Conservation (phyloP, 2,888 invertebrate species). For the Apoda limacodes region DNA sequence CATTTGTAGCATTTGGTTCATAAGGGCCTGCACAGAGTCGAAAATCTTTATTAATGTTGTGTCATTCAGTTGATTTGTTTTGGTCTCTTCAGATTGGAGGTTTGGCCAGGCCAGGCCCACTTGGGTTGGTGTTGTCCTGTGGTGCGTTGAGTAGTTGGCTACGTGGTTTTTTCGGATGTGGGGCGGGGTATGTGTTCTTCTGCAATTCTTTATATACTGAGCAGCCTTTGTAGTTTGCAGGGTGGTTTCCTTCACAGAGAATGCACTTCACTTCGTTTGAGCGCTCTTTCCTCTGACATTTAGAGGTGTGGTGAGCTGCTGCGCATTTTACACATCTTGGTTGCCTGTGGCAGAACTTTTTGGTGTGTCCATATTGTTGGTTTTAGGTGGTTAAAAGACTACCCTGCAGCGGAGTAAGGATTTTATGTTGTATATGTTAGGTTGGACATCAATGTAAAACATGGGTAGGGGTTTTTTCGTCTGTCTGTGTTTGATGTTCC, state of each 20-base stretch:
- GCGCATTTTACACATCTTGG: conserved; percentile 6
- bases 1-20: not conserved
- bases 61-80: not conserved
- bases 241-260: conserved; percentile 21
- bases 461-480: conserved; percentile 13
- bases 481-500: conserved; percentile 14
- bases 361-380: conserved; percentile 12
- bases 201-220: conserved; percentile 17
- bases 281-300: conserved; percentile 14
- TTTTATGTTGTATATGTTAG: too few species aligned
- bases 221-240: conserved; percentile 21
- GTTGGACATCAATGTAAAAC: conserved; percentile 12
- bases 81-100: too few species aligned
- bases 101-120: too few species aligned
- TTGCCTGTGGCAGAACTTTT: conserved; percentile 1
- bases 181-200: conserved; percentile 3
- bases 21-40: not conserved
- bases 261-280: conserved; percentile 19
- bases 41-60: not conserved
- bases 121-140: too few species aligned
- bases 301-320: not conserved
- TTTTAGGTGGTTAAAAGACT: conserved; percentile 7
- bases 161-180: too few species aligned
- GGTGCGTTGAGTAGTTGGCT: too few species aligned
- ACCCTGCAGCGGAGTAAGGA: not conserved